Percentiles rank a stretch among this genome's conserved stretches.
Evolutionary conservation across 1,140 invertebrate species (phyloP).

Genomic region (Dinoponera quadriceps): DNA sequence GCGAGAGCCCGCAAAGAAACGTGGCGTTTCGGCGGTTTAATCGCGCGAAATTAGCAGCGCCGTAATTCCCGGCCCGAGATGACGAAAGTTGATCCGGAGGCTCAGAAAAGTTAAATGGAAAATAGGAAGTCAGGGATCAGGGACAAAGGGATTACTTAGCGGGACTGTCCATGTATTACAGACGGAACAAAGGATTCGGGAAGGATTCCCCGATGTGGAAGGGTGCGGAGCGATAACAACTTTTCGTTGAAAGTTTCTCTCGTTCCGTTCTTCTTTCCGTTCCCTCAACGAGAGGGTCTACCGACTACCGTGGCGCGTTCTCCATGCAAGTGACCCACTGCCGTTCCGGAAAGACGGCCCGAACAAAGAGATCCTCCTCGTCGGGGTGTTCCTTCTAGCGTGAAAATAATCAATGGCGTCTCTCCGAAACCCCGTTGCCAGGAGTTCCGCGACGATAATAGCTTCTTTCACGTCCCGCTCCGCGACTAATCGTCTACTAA

Average conservation of each 20-base stretch:
- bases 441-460: constrained; percentile 24
- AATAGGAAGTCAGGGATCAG: constrained; percentile 54
- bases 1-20: neutral
- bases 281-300: constrained; percentile 1
- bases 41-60: constrained; percentile 23
- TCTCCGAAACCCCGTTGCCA: constrained; percentile 13
- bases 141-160: constrained; percentile 53
- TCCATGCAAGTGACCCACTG: constrained; percentile 67
- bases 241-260: constrained; percentile 61
- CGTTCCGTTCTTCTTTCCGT: constrained; percentile 9
- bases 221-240: constrained; percentile 56
- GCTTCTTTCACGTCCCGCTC: neutral
- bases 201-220: constrained; percentile 61
- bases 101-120: constrained; percentile 54
- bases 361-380: constrained; percentile 69
- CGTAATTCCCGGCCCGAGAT: constrained; percentile 38
- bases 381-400: constrained; percentile 69
- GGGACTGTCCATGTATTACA: constrained; percentile 53
- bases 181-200: constrained; percentile 56
- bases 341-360: constrained; percentile 20
- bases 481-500: neutral
- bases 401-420: constrained; percentile 68
- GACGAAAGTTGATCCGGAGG: constrained; percentile 30
- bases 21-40: neutral
- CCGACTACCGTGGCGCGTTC: constrained; percentile 33